Conservation (phyloP, 2,888 invertebrate species). For the Rhabditophanes sp. region DNA sequence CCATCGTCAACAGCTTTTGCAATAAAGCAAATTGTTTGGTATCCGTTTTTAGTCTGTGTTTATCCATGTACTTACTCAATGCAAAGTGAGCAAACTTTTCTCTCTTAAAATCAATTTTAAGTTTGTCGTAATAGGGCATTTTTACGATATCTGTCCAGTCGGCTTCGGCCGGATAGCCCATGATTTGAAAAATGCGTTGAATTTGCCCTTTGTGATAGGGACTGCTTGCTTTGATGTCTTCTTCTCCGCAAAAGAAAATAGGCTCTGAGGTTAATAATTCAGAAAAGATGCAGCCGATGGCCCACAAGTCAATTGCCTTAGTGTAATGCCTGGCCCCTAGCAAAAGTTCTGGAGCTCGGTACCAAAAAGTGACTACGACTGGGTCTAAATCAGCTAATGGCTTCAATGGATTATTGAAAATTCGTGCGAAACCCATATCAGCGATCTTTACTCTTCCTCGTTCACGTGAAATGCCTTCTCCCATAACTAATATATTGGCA, state of each 20-base stretch:
- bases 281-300: slow-evolving; percentile 74
- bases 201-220: slow-evolving; percentile 89
- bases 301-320: slow-evolving; percentile 44
- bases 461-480: slow-evolving; percentile 75
- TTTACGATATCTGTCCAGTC: slow-evolving; percentile 40
- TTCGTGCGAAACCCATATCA: slow-evolving; percentile 94
- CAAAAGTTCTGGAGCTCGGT: slow-evolving; percentile 73
- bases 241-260: slow-evolving; percentile 83
- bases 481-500: slow-evolving; percentile 97
- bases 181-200: slow-evolving; percentile 92
- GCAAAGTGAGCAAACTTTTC: slow-evolving; percentile 68
- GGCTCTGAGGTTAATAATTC: slow-evolving; percentile 96
- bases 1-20: slow-evolving; percentile 62
- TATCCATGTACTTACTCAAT: slow-evolving; percentile 71
- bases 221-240: slow-evolving; percentile 60
- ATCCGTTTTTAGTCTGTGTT: slow-evolving; percentile 42
- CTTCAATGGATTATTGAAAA: slow-evolving; percentile 92
- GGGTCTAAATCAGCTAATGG: slow-evolving; percentile 94
- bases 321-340: slow-evolving; percentile 46
- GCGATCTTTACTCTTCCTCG: slow-evolving; percentile 60
- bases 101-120: slow-evolving; percentile 86
- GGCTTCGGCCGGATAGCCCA: slow-evolving; percentile 61
- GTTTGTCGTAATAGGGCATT: slow-evolving; percentile 93
- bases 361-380: slow-evolving; percentile 97
- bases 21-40: slow-evolving; percentile 20